These are phyloP conservation scores for Agelaius phoeniceus DNA, from an alignment of 2,113 vertebrate genomes.

Conservation along the genomic window DNA sequence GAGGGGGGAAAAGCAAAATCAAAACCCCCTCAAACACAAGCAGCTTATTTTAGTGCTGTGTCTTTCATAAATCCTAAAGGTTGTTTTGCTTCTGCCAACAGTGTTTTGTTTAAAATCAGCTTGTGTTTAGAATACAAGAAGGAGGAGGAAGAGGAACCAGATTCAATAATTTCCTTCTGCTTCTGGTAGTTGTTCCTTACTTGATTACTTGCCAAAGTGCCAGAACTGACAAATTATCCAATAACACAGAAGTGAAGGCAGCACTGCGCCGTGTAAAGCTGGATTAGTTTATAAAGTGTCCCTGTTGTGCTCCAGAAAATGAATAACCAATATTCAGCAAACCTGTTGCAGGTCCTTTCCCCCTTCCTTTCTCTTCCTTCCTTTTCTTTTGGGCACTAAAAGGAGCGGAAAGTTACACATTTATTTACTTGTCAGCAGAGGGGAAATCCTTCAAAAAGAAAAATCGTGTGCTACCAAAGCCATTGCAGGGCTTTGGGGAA, in stretches of 20 bases:
- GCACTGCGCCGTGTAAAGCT: neutral
- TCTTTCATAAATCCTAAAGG: neutral
- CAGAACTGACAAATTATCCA: slow-evolving; percentile 74
- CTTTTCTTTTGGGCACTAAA: slow-evolving; percentile 24
- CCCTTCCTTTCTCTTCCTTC: neutral
- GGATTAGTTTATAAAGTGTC: slow-evolving; percentile 62
- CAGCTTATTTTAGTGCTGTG: neutral
- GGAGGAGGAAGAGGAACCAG: slow-evolving; percentile 1
- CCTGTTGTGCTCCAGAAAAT: slow-evolving; percentile 24
- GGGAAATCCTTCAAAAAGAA: slow-evolving; percentile 67
- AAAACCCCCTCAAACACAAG: neutral
- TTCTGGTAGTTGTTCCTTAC: slow-evolving; percentile 40
- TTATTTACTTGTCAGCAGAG: slow-evolving; percentile 61
- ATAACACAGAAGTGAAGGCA: slow-evolving; percentile 48
- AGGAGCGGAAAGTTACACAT: slow-evolving; percentile 31
- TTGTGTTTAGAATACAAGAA: neutral
- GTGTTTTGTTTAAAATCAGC: slow-evolving; percentile 10
- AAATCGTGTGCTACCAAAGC: slow-evolving; percentile 6
- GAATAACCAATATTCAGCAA: slow-evolving; percentile 29
- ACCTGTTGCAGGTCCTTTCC: slow-evolving; percentile 30
- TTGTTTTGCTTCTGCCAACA: neutral
- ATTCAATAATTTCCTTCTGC: slow-evolving; percentile 9
- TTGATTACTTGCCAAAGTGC: slow-evolving; percentile 60
- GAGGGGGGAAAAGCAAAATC: neutral
- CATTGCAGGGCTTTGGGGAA: neutral